A percentile compares a stretch with the other conserved stretches of the same genome.
Conservation (phyloP, 2,113 vertebrate genomes). For the Cichladusa arquata region DNA sequence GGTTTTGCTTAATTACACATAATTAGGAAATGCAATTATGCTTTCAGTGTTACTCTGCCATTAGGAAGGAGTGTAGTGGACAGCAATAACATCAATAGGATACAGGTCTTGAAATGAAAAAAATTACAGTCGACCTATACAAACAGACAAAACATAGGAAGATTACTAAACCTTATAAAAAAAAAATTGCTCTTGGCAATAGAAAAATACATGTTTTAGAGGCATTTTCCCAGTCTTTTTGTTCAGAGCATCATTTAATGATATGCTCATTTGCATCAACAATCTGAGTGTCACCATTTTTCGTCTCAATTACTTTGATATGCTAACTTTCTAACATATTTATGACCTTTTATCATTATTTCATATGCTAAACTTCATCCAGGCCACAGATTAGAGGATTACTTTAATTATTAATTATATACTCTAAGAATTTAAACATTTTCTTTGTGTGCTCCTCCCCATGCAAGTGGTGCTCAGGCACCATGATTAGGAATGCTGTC, state of each 20-base stretch:
- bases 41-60: slow-evolving; percentile 67
- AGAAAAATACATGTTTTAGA: slow-evolving; percentile 7
- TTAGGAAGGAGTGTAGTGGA: slow-evolving; percentile 71
- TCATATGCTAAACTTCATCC: neutral
- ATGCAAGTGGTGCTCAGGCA: neutral
- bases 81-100: slow-evolving; percentile 40
- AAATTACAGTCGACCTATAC: slow-evolving; percentile 14
- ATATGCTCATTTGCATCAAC: slow-evolving; percentile 41
- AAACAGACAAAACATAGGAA: slow-evolving; percentile 35
- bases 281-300: slow-evolving; percentile 18
- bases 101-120: slow-evolving; percentile 32
- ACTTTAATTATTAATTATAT: neutral
- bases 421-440: slow-evolving; percentile 5
- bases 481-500: neutral
- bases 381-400: neutral
- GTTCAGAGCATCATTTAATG: slow-evolving; percentile 38
- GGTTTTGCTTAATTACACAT: slow-evolving; percentile 81
- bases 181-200: slow-evolving; percentile 6
- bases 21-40: slow-evolving; percentile 81
- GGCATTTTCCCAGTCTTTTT: slow-evolving; percentile 41
- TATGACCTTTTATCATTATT: slow-evolving; percentile 29
- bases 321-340: slow-evolving; percentile 51
- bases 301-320: slow-evolving; percentile 32
- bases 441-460: neutral
- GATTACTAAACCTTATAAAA: slow-evolving; percentile 28